These are phyloP conservation scores for Rhimphoctona megacephalus DNA, from an alignment of 2,888 invertebrate genomes.

Conservation along the genomic window DNA sequence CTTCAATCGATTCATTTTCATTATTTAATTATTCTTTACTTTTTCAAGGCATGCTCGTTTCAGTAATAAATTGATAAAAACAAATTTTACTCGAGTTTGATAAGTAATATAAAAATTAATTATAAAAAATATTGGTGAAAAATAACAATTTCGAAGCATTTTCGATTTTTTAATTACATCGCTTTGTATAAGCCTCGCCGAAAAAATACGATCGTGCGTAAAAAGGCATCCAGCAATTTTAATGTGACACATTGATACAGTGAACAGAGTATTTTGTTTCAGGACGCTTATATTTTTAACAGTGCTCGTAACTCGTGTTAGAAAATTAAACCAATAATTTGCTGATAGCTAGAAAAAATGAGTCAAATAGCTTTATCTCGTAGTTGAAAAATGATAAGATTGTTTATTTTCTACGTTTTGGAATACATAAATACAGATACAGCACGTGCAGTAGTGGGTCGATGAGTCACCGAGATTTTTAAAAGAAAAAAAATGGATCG, in stretches of 20 bases:
- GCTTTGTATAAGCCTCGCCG: not conserved
- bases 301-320: not conserved
- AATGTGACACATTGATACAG: not conserved
- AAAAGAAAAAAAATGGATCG: slow-evolving; percentile 5
- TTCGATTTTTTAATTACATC: not conserved
- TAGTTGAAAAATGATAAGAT: slow-evolving; percentile 2
- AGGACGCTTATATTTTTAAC: not conserved
- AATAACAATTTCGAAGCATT: not conserved
- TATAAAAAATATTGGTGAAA: too few relatives aligned
- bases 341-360: not conserved
- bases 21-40: not conserved
- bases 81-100: too few relatives aligned
- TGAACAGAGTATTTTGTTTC: not conserved
- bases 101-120: too few relatives aligned
- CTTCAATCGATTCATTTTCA: not conserved
- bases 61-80: not conserved
- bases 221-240: not conserved
- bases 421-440: slow-evolving; percentile 48
- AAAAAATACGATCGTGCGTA: not conserved
- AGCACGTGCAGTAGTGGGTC: slow-evolving; percentile 51
- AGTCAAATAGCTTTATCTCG: not conserved
- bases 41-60: not conserved
- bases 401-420: slow-evolving; percentile 58
- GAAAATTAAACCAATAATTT: not conserved
- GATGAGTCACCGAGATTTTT: slow-evolving; percentile 15